Evolutionary conservation across 2,113 vertebrate genomes (phyloP), one percentile per base, ranked within the genome.

Genomic region (Cisticola juncidis): DNA sequence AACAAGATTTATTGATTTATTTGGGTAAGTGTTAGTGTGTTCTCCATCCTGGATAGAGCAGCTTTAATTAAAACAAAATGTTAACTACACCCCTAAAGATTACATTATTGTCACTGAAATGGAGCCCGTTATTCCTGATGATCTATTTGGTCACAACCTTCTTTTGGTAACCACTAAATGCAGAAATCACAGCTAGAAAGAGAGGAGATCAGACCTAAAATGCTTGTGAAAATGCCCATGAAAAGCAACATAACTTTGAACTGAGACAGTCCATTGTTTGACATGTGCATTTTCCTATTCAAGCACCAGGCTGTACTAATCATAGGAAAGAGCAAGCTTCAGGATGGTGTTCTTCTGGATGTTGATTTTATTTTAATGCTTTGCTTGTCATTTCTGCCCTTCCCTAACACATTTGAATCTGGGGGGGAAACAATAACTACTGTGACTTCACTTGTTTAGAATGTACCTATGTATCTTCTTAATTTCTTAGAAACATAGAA

Each of bases 401-500:
- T 65, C 40, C 4, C 0, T 66, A 86, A 77, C 7, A 35, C 19
- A 44, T 40, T 31, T 44, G 26, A 78, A 60, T 66, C 22, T 40
- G 17, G 17, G 2, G 2, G 2, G 3, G 1, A 11, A 78, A 56
- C 1, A 28, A 7, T 24, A 68, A 47, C 23, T 45, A 5, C 19
- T 78, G 16, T n/a, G 35, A 31, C 8, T 73, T 86, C 8, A 31
- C 47, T 74, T 51, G 8, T 77, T 88, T 50, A 47, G 14, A 58
- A 24, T 19, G 38, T 66, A 54, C 9, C 8, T 74, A 51, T 10
- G 1, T 11, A 60, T 15, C 12, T 69, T 71, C 16, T 53, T 73
- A 53, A 40, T 62, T 70, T 35, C 12, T 86, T 73, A 62, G 28
- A 81, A 23, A 64, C 7, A 6, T n/a, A 66, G 47, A 86, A 44